A percentile compares a stretch with the other conserved stretches of the same genome.
phyloP scores from a whole-genome alignment of 2,113 vertebrate genomes.

The Raja brachyura region DNA sequence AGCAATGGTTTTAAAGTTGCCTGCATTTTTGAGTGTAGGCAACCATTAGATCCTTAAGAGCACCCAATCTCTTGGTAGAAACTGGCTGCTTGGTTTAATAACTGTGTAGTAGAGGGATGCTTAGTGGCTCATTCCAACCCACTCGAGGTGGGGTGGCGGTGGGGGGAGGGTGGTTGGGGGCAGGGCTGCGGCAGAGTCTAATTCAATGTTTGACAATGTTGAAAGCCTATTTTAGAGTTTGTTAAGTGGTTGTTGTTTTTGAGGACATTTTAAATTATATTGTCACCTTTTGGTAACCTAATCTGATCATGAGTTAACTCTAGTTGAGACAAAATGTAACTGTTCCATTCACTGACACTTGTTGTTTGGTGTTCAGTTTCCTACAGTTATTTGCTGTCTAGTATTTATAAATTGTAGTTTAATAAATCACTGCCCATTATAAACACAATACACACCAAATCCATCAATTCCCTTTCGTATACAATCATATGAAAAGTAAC shows the following conservation, averaged over 20 bases:
- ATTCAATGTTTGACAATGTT: not conserved
- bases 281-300: not conserved
- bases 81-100: not conserved
- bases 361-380: not conserved
- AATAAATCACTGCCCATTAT: not conserved
- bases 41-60: not conserved
- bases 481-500: constrained; percentile 2
- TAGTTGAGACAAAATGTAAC: not conserved
- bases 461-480: not conserved
- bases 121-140: not conserved
- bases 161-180: too few relatives aligned
- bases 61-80: not conserved
- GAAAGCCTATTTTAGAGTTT: not conserved
- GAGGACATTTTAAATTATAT: not conserved
- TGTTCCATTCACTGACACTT: not conserved
- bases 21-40: not conserved
- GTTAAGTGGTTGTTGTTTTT: constrained; percentile 1
- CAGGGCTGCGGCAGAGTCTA: not conserved
- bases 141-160: not conserved
- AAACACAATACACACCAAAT: not conserved
- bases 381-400: not conserved
- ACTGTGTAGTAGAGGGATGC: not conserved
- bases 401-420: not conserved
- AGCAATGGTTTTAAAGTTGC: not conserved
- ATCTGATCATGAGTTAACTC: not conserved